Evolutionary conservation across 2,113 vertebrate species (phyloP).

Genomic region (Oxygymnocypris stewartii): DNA sequence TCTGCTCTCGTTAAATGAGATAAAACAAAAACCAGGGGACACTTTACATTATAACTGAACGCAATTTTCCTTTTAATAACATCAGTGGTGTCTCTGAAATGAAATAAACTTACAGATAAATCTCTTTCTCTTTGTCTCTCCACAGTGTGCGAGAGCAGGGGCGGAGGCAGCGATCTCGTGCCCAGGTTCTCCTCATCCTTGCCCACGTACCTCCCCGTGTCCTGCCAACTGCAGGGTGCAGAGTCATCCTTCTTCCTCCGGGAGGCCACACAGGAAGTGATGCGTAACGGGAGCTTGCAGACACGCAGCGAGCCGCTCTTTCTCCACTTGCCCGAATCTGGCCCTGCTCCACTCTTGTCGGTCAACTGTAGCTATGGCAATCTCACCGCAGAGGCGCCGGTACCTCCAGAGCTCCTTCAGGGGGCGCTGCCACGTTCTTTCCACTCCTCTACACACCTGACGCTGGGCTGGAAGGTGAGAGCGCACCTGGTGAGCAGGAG

Average conservation of each 20-base stretch:
- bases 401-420: constrained; percentile 84
- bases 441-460: constrained; percentile 69
- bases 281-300: constrained; percentile 89
- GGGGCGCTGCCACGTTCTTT: constrained; percentile 68
- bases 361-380: constrained; percentile 91
- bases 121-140: constrained; percentile 40
- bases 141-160: constrained; percentile 75
- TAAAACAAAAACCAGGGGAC: constrained; percentile 29
- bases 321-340: constrained; percentile 78
- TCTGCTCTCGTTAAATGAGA: not conserved
- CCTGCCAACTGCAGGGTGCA: constrained; percentile 76
- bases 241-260: constrained; percentile 87
- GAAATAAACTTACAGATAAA: constrained; percentile 25
- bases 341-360: constrained; percentile 67
- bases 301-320: constrained; percentile 85
- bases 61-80: constrained; percentile 13
- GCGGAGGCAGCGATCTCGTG: constrained; percentile 65
- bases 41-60: constrained; percentile 2
- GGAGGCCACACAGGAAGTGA: constrained; percentile 90
- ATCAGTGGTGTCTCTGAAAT: constrained; percentile 11
- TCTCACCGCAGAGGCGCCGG: constrained; percentile 74
- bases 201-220: constrained; percentile 84
- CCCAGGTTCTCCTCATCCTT: constrained; percentile 84
- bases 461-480: constrained; percentile 82
- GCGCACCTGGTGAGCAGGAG: constrained; percentile 83